Percentiles rank a stretch among this genome's conserved stretches.
Evolutionary conservation across 2,113 vertebrate genomes (phyloP).

Genomic region (Myotis davidii): DNA sequence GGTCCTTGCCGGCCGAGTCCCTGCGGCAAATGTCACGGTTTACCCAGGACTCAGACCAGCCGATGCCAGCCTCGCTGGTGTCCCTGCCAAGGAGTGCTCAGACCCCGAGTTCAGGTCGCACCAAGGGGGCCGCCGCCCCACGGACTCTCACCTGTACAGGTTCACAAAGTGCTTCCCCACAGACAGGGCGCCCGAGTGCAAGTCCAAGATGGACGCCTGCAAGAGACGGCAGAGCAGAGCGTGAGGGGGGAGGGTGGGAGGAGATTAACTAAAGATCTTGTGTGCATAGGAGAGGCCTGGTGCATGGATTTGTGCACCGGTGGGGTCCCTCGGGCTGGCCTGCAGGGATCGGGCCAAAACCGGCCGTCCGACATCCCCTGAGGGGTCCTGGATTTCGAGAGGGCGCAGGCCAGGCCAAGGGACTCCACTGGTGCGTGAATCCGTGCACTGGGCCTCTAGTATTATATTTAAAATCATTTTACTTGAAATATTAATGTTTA

Average conservation of each 20-base stretch:
- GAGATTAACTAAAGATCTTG: too few species aligned
- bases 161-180: slow-evolving; percentile 97
- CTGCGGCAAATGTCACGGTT: not conserved
- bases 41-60: not conserved
- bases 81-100: rapidly evolving
- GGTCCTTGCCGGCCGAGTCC: not conserved
- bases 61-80: not conserved
- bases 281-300: too few species aligned
- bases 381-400: too few species aligned
- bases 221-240: not conserved
- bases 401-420: too few species aligned
- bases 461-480: too few species aligned
- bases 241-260: not conserved
- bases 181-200: slow-evolving; percentile 97
- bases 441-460: too few species aligned
- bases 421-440: too few species aligned
- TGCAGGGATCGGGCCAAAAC: too few species aligned
- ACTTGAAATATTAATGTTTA: too few species aligned
- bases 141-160: slow-evolving; percentile 91
- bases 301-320: too few species aligned
- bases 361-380: too few species aligned
- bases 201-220: slow-evolving; percentile 96
- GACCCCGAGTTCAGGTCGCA: rapidly evolving
- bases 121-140: not conserved
- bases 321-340: too few species aligned